Conservation (phyloP, 2,113 vertebrate species). For the Fukomys damarensis region DNA sequence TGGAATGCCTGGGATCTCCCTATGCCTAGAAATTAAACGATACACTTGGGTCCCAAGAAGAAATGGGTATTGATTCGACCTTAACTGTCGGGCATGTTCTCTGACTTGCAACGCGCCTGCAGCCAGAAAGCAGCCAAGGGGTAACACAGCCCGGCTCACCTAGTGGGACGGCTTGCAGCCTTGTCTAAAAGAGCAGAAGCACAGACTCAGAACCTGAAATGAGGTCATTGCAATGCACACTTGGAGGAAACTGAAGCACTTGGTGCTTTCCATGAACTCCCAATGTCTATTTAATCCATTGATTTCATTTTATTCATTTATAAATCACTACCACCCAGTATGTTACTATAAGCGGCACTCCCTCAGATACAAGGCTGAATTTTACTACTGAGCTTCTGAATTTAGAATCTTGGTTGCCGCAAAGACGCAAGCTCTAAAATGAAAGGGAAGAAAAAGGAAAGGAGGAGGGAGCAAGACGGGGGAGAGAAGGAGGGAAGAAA, state of each 20-base stretch:
- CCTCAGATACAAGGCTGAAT: background rate
- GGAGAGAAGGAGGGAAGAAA: background rate
- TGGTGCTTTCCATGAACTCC: conserved; percentile 1
- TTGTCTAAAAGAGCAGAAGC: conserved; percentile 33
- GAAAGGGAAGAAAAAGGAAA: background rate
- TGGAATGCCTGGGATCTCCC: conserved; percentile 57
- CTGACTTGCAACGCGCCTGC: background rate
- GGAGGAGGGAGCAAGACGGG: background rate
- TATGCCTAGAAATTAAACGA: conserved; percentile 65
- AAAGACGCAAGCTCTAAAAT: background rate
- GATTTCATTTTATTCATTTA: conserved; percentile 1
- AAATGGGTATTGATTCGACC: conserved; percentile 75
- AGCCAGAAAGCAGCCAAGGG: background rate
- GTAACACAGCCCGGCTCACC: background rate
- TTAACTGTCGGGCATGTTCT: conserved; percentile 61
- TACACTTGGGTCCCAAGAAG: conserved; percentile 68
- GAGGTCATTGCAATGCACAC: background rate
- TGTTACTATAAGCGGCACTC: background rate
- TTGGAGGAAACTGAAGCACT: background rate
- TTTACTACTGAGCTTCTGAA: background rate
- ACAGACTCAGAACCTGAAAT: background rate
- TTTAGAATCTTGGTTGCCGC: background rate
- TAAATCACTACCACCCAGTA: background rate
- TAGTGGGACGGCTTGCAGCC: background rate
- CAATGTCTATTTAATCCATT: background rate